Conservation (phyloP, 1,140 invertebrate species). For the Goniozus legneri region DNA sequence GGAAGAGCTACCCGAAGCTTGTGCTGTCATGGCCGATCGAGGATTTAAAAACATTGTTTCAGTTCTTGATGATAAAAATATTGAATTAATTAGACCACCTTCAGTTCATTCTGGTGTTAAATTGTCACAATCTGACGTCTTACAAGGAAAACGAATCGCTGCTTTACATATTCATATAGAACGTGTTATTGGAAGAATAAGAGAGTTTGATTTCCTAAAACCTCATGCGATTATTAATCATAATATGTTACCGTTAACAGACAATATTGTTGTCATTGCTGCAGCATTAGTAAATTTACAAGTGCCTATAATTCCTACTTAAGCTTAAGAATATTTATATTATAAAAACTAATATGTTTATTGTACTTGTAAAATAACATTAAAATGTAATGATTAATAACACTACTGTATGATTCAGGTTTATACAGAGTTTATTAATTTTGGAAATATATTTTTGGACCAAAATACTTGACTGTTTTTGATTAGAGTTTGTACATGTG, state of each 20-base stretch:
- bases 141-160: slow-evolving; percentile 42
- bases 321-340: not conserved
- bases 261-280: slow-evolving; percentile 31
- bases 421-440: slow-evolving; percentile 19
- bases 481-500: slow-evolving; percentile 7
- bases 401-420: no score
- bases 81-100: slow-evolving; percentile 39
- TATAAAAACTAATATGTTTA: no score
- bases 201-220: slow-evolving; percentile 42
- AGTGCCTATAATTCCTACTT: slow-evolving; percentile 18
- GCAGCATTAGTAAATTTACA: slow-evolving; percentile 36
- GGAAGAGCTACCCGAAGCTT: slow-evolving; percentile 21
- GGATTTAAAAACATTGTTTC: slow-evolving; percentile 40
- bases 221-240: slow-evolving; percentile 36
- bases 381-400: no score
- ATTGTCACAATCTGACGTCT: slow-evolving; percentile 34
- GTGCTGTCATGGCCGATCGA: slow-evolving; percentile 39
- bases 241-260: slow-evolving; percentile 29
- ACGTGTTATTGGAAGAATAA: slow-evolving; percentile 36
- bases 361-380: no score
- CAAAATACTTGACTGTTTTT: not conserved
- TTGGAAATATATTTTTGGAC: not conserved
- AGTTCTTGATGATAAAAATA: slow-evolving; percentile 24
- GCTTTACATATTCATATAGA: slow-evolving; percentile 46
- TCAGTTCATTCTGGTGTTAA: slow-evolving; percentile 30